Conservation (phyloP, 2,888 invertebrate species). For the Agrotis puta region DNA sequence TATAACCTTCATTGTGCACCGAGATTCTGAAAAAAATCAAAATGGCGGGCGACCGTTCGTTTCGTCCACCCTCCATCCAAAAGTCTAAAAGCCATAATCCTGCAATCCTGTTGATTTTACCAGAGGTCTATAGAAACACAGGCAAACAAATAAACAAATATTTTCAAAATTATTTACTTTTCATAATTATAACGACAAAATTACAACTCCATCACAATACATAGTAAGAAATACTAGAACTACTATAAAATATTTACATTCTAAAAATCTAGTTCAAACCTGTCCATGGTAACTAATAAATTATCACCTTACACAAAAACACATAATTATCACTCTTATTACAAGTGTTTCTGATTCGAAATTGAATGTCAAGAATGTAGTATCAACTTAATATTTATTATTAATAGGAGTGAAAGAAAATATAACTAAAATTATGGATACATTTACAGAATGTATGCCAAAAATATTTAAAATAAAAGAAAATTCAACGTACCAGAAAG, state of each 20-base stretch:
- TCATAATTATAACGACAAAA: slow-evolving; percentile 17
- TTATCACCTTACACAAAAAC: slow-evolving; percentile 21
- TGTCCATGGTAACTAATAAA: slow-evolving; percentile 34
- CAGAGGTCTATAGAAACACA: too few species aligned
- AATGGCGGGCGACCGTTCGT: too few species aligned
- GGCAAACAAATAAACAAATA: neutral
- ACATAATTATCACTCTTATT: neutral
- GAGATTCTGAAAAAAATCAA: too few species aligned
- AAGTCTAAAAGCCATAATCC: too few species aligned
- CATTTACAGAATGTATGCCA: neutral
- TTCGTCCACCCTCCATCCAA: too few species aligned
- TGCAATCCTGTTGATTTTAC: too few species aligned
- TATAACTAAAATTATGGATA: neutral
- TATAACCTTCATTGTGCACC: too few species aligned
- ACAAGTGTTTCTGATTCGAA: neutral
- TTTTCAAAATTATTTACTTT: neutral
- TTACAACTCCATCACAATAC: neutral
- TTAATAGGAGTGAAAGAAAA: too few species aligned
- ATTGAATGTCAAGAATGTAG: neutral
- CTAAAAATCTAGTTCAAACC: slow-evolving; percentile 3
- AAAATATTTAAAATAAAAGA: neutral
- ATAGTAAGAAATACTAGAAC: neutral
- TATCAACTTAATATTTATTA: neutral
- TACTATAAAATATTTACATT: slow-evolving; percentile 10
- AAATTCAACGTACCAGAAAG: neutral